Conservation (phyloP, 2,113 vertebrate species). For the Alaudala cheleensis region DNA sequence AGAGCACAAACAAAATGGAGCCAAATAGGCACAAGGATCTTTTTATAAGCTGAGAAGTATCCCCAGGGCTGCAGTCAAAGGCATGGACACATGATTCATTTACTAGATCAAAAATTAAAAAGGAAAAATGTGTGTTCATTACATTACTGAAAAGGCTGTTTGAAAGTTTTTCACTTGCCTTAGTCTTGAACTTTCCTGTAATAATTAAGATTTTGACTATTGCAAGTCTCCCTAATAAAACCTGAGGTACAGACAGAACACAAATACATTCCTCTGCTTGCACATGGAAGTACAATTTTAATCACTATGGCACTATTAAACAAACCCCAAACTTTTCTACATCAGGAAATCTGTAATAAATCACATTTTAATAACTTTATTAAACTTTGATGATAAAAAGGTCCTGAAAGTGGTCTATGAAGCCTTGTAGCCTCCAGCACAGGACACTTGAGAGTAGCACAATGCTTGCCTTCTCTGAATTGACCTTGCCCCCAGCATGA, state of each 20-base stretch:
- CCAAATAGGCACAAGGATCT: neutral
- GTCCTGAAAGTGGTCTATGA: neutral
- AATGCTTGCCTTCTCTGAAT: neutral
- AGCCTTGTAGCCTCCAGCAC: neutral
- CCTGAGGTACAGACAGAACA: neutral
- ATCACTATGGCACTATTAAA: fast-evolving
- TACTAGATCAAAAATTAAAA: neutral
- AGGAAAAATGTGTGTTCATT: neutral
- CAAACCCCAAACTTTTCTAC: neutral
- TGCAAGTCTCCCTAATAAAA: neutral
- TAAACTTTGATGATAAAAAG: neutral
- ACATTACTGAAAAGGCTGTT: neutral
- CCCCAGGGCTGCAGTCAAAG: neutral
- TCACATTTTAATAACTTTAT: neutral
- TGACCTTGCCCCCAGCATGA: neutral
- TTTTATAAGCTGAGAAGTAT: neutral
- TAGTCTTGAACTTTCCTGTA: neutral
- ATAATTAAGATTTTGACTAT: neutral
- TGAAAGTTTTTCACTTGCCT: neutral
- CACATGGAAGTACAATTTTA: neutral
- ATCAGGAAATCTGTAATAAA: neutral
- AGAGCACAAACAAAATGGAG: neutral
- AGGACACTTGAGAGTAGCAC: neutral
- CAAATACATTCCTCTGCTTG: neutral
- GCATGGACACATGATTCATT: neutral